phyloP scores from a whole-genome alignment of 1,140 invertebrate species.

The honey bee (Apis mellifera) region Amel_HAv3.1 CM009940.2:3775501-3776000 shows the following conservation, averaged over 20 bases:
- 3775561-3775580: not conserved
- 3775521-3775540: too few relatives aligned
- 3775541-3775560: too few relatives aligned
- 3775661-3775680: too few relatives aligned
- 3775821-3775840: constrained; percentile 63
- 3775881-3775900: constrained; percentile 61
- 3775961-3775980: constrained; percentile 10
- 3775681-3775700: constrained; percentile 3
- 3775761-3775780: constrained; percentile 64
- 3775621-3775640: not conserved
- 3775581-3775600: not conserved
- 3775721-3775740: constrained; percentile 58
- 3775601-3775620: not conserved
- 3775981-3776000: not conserved
- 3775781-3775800: constrained; percentile 70
- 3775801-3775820: constrained; percentile 71
- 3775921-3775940: constrained; percentile 31
- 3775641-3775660: not conserved
- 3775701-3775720: constrained; percentile 34
- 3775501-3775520: too few relatives aligned
- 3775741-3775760: constrained; percentile 45
- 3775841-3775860: constrained; percentile 43
- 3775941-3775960: constrained; percentile 41
- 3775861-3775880: constrained; percentile 47
- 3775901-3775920: constrained; percentile 44